Evolutionary conservation across 2,888 invertebrate genomes (phyloP).

Genomic region (Digitonthophagus gazella): DNA sequence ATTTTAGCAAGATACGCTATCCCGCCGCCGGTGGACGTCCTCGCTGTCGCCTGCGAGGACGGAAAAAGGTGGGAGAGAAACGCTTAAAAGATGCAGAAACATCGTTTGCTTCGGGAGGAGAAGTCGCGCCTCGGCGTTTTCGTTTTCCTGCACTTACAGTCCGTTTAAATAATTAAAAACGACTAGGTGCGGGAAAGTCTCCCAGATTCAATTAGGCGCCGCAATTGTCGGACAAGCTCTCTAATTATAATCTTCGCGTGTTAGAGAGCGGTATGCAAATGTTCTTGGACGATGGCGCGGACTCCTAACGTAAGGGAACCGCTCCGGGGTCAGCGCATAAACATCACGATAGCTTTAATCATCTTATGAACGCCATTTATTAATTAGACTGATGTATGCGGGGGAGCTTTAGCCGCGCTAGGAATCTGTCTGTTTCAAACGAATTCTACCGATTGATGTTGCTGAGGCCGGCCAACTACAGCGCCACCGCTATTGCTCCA

Average conservation of each 20-base stretch:
- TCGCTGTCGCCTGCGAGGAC: no score
- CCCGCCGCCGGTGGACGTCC: no score
- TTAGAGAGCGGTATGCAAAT: slow-evolving; percentile 35
- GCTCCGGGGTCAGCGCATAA: slow-evolving; percentile 29
- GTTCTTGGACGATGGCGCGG: slow-evolving; percentile 22
- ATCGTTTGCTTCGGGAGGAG: background rate
- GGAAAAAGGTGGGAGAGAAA: background rate
- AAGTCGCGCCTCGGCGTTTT: background rate
- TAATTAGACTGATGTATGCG: slow-evolving; percentile 50
- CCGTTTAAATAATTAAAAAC: slow-evolving; percentile 32
- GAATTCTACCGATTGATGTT: slow-evolving; percentile 41
- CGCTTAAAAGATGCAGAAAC: background rate
- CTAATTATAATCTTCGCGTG: slow-evolving; percentile 36
- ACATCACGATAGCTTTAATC: slow-evolving; percentile 41
- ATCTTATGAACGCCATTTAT: slow-evolving; percentile 48
- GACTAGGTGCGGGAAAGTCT: slow-evolving; percentile 27
- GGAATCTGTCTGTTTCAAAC: slow-evolving; percentile 38
- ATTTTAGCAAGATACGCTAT: no score
- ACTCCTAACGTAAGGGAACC: slow-evolving; percentile 24
- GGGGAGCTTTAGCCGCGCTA: slow-evolving; percentile 29
- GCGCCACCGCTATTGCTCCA: slow-evolving; percentile 29
- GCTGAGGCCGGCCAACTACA: slow-evolving; percentile 29
- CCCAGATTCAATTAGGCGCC: slow-evolving; percentile 31
- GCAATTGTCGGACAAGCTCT: slow-evolving; percentile 33
- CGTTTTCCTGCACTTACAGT: slow-evolving; percentile 21